These are phyloP conservation scores for Crenuchus spilurus DNA, from an alignment of 2,797 vertebrate species.

Conservation along the genomic window DNA sequence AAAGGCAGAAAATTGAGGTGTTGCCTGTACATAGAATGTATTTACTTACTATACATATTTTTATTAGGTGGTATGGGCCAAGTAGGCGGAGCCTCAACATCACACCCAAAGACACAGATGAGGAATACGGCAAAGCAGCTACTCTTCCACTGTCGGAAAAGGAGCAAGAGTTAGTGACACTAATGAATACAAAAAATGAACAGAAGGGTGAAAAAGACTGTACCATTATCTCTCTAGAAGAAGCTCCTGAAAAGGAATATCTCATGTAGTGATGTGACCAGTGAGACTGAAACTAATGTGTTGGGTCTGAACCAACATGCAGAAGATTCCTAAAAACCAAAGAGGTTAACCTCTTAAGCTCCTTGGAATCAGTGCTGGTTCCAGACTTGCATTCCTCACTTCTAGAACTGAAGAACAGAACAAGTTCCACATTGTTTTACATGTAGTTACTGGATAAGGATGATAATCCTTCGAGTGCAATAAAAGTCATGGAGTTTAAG, in stretches of 20 bases:
- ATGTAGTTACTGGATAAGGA: too few relatives aligned
- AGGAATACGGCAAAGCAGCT: constrained; percentile 68
- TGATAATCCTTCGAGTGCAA: too few relatives aligned
- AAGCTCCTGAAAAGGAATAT: constrained; percentile 60
- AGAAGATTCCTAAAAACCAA: not conserved
- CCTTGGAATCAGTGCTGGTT: too few relatives aligned
- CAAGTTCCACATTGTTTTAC: too few relatives aligned
- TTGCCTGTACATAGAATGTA: too few relatives aligned
- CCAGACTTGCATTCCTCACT: too few relatives aligned
- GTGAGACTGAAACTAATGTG: not conserved
- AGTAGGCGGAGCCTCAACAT: constrained; percentile 67
- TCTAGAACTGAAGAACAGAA: too few relatives aligned
- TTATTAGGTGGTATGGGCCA: constrained; percentile 80
- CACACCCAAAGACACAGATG: constrained; percentile 70
- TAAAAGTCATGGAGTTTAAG: too few relatives aligned
- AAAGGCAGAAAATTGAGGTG: too few relatives aligned
- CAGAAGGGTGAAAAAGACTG: constrained; percentile 75
- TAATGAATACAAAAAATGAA: constrained; percentile 77
- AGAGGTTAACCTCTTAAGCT: too few relatives aligned
- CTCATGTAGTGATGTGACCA: constrained; percentile 56
- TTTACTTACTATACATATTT: too few relatives aligned
- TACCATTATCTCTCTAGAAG: constrained; percentile 70
- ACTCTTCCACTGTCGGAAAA: constrained; percentile 51
- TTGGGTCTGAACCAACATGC: not conserved
- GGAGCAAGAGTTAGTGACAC: constrained; percentile 85